phyloP scores from a whole-genome alignment of 2,797 vertebrate genomes.

The Anguilla pacifica region DNA sequence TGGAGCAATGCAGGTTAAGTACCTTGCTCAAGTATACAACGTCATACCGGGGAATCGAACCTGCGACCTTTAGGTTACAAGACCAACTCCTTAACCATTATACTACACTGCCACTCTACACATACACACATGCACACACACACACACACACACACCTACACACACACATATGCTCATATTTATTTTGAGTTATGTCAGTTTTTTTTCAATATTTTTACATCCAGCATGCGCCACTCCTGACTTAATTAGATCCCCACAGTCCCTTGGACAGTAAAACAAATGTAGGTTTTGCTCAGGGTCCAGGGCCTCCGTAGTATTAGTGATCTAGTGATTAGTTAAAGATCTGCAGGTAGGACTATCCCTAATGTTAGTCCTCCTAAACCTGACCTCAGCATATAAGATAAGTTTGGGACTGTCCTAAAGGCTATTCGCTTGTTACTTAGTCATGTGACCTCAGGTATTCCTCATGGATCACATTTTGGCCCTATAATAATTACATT shows the following conservation, averaged over 20 bases:
- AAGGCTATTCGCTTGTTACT: neutral
- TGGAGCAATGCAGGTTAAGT: too few species aligned
- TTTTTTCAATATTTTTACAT: too few species aligned
- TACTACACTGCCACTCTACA: too few species aligned
- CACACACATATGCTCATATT: neutral
- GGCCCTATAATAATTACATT: neutral
- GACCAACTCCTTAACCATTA: too few species aligned
- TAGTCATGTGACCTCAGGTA: neutral
- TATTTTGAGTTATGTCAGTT: too few species aligned
- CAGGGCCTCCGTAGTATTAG: neutral
- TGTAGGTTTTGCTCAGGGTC: neutral
- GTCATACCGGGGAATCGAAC: too few species aligned
- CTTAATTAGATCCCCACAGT: neutral
- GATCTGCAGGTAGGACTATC: neutral
- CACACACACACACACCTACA: too few species aligned
- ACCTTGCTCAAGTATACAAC: too few species aligned
- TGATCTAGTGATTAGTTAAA: neutral
- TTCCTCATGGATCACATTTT: neutral
- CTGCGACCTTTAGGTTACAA: too few species aligned
- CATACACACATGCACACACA: too few species aligned
- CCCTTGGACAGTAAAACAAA: neutral
- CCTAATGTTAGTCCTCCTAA: neutral
- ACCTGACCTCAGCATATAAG: neutral
- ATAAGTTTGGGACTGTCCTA: neutral
- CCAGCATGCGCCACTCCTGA: neutral